Evolutionary conservation across 2,797 vertebrate genomes (phyloP).

Genomic region (Hipposideros larvatus): DNA sequence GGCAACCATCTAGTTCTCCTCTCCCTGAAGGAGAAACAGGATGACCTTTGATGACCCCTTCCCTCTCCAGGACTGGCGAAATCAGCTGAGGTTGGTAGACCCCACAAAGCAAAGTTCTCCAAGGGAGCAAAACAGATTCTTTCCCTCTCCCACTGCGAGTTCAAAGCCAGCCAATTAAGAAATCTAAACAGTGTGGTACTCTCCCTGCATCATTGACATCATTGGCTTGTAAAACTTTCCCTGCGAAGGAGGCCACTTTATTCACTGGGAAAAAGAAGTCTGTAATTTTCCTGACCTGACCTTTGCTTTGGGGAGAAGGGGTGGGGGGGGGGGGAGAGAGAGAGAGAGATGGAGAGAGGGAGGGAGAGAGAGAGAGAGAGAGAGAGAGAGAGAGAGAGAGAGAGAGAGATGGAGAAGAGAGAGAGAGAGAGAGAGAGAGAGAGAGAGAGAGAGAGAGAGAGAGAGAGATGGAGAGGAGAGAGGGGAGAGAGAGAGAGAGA

Average conservation of each 20-base stretch:
- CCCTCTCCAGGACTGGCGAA: neutral
- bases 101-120: neutral
- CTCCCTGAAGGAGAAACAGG: neutral
- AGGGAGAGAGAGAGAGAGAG: too few relatives aligned
- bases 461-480: too few relatives aligned
- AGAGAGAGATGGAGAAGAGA: neutral
- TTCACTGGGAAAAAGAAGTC: slow-evolving; percentile 35
- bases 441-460: too few relatives aligned
- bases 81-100: neutral
- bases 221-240: slow-evolving; percentile 77
- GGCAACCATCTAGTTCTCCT: neutral
- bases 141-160: neutral
- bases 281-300: slow-evolving; percentile 70
- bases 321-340: too few relatives aligned
- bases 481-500: neutral
- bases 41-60: neutral
- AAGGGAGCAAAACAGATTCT: neutral
- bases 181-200: slow-evolving; percentile 70
- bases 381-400: neutral
- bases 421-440: neutral
- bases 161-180: slow-evolving; percentile 77
- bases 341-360: neutral
- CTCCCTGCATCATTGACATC: slow-evolving; percentile 37
- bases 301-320: slow-evolving; percentile 46
- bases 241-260: slow-evolving; percentile 55